Percentiles rank a stretch among this genome's conserved stretches.
phyloP scores from a whole-genome alignment of 2,113 vertebrate genomes.

The Blennius ocellaris region DNA sequence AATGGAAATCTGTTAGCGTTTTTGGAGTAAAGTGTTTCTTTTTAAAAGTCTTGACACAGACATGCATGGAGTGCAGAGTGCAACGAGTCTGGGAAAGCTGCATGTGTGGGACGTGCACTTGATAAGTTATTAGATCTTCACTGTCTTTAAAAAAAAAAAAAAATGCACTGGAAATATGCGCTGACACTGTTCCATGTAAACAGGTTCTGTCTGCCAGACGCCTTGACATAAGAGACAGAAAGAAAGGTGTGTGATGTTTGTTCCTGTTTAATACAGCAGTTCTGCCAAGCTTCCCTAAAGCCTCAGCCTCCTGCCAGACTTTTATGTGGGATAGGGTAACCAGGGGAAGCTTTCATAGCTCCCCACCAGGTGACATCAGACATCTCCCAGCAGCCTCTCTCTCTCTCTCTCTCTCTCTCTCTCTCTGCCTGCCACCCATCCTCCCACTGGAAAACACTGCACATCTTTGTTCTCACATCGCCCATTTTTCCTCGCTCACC shows the following conservation, averaged over 20 bases:
- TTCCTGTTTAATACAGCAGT: slow-evolving; percentile 72
- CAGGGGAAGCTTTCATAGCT: slow-evolving; percentile 78
- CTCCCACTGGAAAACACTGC: slow-evolving; percentile 79
- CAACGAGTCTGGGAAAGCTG: slow-evolving; percentile 1
- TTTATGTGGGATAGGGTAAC: slow-evolving; percentile 83
- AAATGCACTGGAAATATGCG: slow-evolving; percentile 44
- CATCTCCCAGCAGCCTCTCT: slow-evolving; percentile 70
- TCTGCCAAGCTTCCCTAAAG: slow-evolving; percentile 80
- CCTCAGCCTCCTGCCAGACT: slow-evolving; percentile 76
- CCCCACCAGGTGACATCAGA: slow-evolving; percentile 84
- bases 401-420: slow-evolving; percentile 38
- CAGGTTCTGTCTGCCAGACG: slow-evolving; percentile 55
- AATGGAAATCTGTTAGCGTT: slow-evolving; percentile 43
- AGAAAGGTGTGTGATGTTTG: slow-evolving; percentile 71
- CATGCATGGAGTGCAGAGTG: not conserved
- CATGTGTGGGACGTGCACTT: slow-evolving; percentile 25
- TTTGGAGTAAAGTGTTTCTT: slow-evolving; percentile 42
- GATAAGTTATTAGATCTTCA: slow-evolving; percentile 34
- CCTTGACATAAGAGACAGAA: slow-evolving; percentile 65
- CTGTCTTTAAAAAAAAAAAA: slow-evolving; percentile 41
- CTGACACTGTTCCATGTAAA: slow-evolving; percentile 62
- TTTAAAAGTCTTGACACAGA: slow-evolving; percentile 32
- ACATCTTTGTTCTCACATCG: slow-evolving; percentile 80
- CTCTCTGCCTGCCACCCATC: slow-evolving; percentile 70
- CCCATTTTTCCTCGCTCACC: slow-evolving; percentile 43